Conservation (phyloP, 2,888 invertebrate genomes). For the Orthonychiurus folsomi region DNA sequence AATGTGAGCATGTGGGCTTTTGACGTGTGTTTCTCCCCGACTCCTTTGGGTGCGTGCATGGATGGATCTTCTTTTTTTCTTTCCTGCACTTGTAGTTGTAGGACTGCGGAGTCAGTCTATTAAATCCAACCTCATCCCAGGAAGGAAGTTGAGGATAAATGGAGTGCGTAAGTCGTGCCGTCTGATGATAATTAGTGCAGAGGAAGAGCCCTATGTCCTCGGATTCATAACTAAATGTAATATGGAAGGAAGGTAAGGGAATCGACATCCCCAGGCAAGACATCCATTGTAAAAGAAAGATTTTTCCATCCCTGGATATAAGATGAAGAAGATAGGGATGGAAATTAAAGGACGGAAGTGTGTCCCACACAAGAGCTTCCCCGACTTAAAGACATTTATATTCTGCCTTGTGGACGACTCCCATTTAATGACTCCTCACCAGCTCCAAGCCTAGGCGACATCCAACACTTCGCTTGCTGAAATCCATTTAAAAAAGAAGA, state of each 20-base stretch:
- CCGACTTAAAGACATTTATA: slow-evolving; percentile 11
- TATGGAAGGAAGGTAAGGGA: slow-evolving; percentile 26
- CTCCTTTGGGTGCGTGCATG: too few species aligned
- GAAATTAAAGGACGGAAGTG: slow-evolving; percentile 38
- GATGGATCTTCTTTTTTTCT: too few species aligned
- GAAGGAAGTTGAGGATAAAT: slow-evolving; percentile 1
- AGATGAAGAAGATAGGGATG: slow-evolving; percentile 9
- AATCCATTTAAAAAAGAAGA: neutral
- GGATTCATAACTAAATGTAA: neutral
- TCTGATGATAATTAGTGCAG: slow-evolving; percentile 5
- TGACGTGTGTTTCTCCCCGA: neutral
- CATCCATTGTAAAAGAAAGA: too few species aligned
- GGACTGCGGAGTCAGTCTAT: too few species aligned
- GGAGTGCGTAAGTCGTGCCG: neutral
- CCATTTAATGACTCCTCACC: slow-evolving; percentile 15
- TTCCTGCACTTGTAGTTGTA: too few species aligned
- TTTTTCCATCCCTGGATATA: too few species aligned
- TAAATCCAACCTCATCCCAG: too few species aligned
- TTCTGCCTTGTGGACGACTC: slow-evolving; percentile 3
- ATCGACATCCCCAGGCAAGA: too few species aligned
- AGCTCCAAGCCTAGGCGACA: slow-evolving; percentile 6
- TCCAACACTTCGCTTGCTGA: neutral
- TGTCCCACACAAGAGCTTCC: slow-evolving; percentile 14
- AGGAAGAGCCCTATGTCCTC: neutral
- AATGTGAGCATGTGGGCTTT: neutral